Evolutionary conservation across 2,888 invertebrate genomes (phyloP).

Genomic region (Limenitis arthemis): DNA sequence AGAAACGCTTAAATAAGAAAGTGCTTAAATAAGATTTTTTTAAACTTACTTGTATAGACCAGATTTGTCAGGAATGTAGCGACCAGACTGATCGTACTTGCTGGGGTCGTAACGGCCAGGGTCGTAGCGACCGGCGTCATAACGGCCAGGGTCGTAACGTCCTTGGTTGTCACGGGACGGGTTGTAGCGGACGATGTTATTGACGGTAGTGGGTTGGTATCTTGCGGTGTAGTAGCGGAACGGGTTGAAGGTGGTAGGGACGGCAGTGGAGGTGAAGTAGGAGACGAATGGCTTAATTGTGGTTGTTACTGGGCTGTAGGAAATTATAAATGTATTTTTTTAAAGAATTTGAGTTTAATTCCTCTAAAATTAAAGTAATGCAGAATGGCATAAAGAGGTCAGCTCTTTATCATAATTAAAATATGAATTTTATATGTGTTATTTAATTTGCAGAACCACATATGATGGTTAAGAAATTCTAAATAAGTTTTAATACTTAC

Average conservation of each 20-base stretch:
- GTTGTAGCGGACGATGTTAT: constrained; percentile 14
- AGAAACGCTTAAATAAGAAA: too few species aligned
- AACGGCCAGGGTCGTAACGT: constrained; percentile 20
- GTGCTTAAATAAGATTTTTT: not conserved
- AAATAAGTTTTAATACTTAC: constrained; percentile 29
- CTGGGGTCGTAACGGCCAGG: constrained; percentile 24
- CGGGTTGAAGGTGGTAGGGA: constrained; percentile 24
- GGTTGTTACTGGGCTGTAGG: not conserved
- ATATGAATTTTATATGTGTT: too few species aligned
- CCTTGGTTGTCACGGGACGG: constrained; percentile 20
- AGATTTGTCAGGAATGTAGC: constrained; percentile 26
- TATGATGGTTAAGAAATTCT: not conserved
- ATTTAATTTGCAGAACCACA: too few species aligned
- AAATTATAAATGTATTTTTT: not conserved
- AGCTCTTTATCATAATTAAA: too few species aligned
- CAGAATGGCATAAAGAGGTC: too few species aligned
- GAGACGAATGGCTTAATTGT: constrained; percentile 13
- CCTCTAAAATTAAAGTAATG: too few species aligned
- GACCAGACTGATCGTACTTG: constrained; percentile 26
- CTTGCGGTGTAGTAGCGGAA: constrained; percentile 27
- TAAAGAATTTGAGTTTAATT: too few species aligned
- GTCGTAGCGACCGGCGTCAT: constrained; percentile 25
- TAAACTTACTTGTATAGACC: constrained; percentile 29
- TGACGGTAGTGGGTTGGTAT: constrained; percentile 1
- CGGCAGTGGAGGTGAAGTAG: constrained; percentile 13